Base-by-base conservation (phyloP, 2,797 vertebrate genomes). In the Podargus strigoides region DNA sequence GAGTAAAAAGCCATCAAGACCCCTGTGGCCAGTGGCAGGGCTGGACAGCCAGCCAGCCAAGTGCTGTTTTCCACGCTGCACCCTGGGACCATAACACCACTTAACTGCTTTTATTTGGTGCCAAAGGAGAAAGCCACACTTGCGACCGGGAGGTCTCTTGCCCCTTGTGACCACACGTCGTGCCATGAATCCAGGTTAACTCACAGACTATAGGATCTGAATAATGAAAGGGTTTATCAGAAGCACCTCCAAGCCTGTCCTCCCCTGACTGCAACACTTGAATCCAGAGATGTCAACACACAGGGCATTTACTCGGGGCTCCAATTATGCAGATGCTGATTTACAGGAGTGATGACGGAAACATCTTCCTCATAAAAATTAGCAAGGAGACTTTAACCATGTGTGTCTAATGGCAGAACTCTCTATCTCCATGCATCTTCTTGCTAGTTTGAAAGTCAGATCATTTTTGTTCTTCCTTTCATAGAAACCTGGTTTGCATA, bases 371-470 rank as follows among this genome's bases (percentile, higher is more conserved):
- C 78, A 88, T 83, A 86, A 89, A 91, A 96, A 95, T 27, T 30
- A 83, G 80, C 87, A 96, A 88, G 87, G 77, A 94, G 85, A 63
- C 41, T 68, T 74, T 42, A 90, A 84, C 89, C 12, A 15, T 70
- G 59, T 90, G 56, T 73, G 36, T 87, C 91, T 93, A 76, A 91
- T 14, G 73, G 77, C 76, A 88, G 74, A 91, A 59, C 23, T 44
- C 79, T 88, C 75, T 58, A 80, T 79, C 92, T 94, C 88, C 44
- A 37, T 21, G 23, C 59, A 79, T 94, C 87, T 92, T 78, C 74
- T 58, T 86, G 55, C 91, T 93, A 58, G 75, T 96, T 91, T 97
- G 93, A 93, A 95, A 96, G 93, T 96, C 93, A 97, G 93, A 96
- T 93, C 23, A 92, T 93, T 94, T 94, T 94, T 95, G 63, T 73